phyloP scores from a whole-genome alignment of 2,888 invertebrate genomes.

The Dryobota labecula region DNA sequence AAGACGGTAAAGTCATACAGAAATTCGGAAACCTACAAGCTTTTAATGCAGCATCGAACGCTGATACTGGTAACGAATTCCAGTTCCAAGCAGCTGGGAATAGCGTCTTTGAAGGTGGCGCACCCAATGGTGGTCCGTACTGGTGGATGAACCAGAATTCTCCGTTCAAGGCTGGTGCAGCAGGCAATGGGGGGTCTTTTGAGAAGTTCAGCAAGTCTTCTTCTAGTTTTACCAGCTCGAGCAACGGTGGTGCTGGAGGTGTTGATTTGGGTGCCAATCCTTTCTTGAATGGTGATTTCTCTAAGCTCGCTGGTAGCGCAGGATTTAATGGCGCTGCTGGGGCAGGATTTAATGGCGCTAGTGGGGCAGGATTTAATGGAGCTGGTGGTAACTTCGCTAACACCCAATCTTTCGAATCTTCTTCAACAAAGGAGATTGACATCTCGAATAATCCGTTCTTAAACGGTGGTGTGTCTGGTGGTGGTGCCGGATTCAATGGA shows the following conservation, averaged over 20 bases:
- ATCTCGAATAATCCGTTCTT: constrained; percentile 81
- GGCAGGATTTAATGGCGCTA: constrained; percentile 63
- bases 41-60: constrained; percentile 80
- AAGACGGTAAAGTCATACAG: constrained; percentile 84
- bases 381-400: constrained; percentile 43
- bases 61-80: constrained; percentile 79
- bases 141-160: constrained; percentile 92
- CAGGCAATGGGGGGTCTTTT: constrained; percentile 74
- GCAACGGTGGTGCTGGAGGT: constrained; percentile 60
- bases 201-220: constrained; percentile 81
- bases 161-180: constrained; percentile 86
- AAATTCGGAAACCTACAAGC: constrained; percentile 84
- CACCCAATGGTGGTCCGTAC: constrained; percentile 83
- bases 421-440: constrained; percentile 74
- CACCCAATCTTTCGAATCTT: constrained; percentile 41
- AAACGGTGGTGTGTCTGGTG: constrained; percentile 66
- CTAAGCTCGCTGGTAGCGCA: constrained; percentile 68
- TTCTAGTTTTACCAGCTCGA: constrained; percentile 76
- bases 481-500: constrained; percentile 22
- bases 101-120: constrained; percentile 76
- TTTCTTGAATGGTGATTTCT: constrained; percentile 80
- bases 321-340: constrained; percentile 48
- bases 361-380: constrained; percentile 56
- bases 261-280: constrained; percentile 75
- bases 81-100: constrained; percentile 82